Conservation (phyloP, 2,797 vertebrate species). For the Molossus molossus region DNA sequence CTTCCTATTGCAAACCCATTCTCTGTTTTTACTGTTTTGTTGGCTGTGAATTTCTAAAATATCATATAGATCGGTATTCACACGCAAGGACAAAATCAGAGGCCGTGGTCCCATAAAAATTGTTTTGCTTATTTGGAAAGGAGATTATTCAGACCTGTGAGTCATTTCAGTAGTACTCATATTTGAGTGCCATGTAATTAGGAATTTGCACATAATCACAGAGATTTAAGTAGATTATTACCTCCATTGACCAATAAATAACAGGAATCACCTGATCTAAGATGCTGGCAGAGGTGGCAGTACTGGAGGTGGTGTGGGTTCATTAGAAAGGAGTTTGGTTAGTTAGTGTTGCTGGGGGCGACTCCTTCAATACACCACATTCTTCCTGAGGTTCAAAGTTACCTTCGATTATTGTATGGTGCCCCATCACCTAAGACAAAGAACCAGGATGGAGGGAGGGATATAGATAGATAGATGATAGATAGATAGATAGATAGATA, state of each 20-base stretch:
- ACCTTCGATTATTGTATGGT: not conserved
- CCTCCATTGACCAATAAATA: not conserved
- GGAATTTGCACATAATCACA: not conserved
- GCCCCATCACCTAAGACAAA: conserved; percentile 3
- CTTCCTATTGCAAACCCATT: not conserved
- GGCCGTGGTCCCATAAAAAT: not conserved
- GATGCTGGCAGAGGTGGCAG: not conserved
- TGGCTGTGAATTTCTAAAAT: conserved; percentile 57
- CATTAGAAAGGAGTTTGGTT: not conserved
- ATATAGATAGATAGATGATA: too few relatives aligned
- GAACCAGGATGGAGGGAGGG: not conserved
- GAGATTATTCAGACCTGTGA: not conserved
- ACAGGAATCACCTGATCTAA: not conserved
- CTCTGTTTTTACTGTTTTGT: conserved; percentile 19
- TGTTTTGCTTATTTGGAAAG: not conserved
- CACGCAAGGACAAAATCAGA: not conserved
- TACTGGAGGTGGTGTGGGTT: not conserved
- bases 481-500: too few relatives aligned
- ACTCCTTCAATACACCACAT: not conserved
- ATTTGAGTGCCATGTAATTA: not conserved
- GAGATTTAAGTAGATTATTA: not conserved
- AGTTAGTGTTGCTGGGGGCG: not conserved
- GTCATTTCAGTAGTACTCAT: not conserved
- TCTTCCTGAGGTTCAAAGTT: not conserved
- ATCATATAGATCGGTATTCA: not conserved